Percentiles rank a stretch among this genome's conserved stretches.
Conservation (phyloP, 1,140 invertebrate genomes). For the Antheraea mylitta region DNA sequence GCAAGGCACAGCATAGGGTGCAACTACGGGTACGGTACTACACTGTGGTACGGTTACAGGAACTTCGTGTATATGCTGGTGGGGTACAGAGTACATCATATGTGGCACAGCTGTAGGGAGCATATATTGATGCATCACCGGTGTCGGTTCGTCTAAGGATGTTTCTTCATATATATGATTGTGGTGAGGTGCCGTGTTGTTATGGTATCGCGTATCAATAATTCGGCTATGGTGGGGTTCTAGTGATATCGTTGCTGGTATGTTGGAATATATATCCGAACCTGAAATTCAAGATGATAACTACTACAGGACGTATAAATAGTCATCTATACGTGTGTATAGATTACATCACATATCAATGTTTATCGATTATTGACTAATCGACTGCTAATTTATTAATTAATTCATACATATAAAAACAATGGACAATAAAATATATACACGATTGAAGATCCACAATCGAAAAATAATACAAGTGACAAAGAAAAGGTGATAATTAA, state of each 20-base stretch:
- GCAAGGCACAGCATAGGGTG: constrained; percentile 61
- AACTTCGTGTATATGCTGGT: constrained; percentile 42
- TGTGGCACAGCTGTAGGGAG: constrained; percentile 36
- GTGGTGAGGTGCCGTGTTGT: constrained; percentile 24
- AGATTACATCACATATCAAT: too few species aligned
- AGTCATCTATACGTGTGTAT: too few species aligned
- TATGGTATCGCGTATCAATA: constrained; percentile 32
- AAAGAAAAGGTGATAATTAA: too few species aligned
- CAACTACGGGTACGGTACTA: constrained; percentile 49
- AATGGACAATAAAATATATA: too few species aligned
- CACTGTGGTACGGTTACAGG: constrained; percentile 47
- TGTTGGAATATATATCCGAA: constrained; percentile 62
- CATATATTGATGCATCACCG: constrained; percentile 49
- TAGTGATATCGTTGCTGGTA: constrained; percentile 42
- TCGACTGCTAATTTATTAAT: too few species aligned
- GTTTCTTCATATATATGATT: constrained; percentile 38
- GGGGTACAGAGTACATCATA: constrained; percentile 49
- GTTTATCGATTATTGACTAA: too few species aligned
- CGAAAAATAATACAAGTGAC: too few species aligned
- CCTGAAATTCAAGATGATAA: constrained; percentile 35
- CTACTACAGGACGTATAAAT: neutral
- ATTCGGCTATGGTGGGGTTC: constrained; percentile 40
- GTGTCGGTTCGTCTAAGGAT: constrained; percentile 35
- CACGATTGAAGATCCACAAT: too few species aligned
- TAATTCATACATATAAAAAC: too few species aligned